phyloP scores from a whole-genome alignment of 2,888 invertebrate species.

The Eupithecia dodoneata region DNA sequence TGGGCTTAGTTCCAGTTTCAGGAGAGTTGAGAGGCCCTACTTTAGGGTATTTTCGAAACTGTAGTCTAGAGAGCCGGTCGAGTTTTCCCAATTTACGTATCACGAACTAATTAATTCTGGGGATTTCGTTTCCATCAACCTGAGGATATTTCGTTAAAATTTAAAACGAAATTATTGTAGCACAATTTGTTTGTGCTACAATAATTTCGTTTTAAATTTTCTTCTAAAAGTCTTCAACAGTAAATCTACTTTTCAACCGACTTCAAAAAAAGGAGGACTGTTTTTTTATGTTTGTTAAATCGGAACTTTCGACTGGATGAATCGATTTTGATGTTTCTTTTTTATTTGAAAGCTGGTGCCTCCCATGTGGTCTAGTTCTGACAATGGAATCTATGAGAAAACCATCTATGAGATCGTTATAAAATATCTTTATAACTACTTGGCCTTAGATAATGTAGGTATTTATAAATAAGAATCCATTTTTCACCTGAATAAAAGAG shows the following conservation, averaged over 20 bases:
- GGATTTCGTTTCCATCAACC: background rate
- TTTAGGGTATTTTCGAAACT: background rate
- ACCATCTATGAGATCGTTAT: too few species aligned
- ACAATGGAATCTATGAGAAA: too few species aligned
- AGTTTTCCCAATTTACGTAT: background rate
- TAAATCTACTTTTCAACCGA: background rate
- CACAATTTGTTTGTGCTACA: too few species aligned
- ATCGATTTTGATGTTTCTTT: too few species aligned
- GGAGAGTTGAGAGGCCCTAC: background rate
- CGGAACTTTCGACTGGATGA: too few species aligned
- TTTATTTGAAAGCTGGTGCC: too few species aligned
- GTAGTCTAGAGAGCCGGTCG: background rate
- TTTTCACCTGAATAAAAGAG: conserved; percentile 20
- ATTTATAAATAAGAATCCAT: background rate
- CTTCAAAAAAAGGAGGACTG: too few species aligned
- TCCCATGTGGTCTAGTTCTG: too few species aligned
- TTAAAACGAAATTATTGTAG: background rate
- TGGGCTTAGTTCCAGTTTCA: background rate
- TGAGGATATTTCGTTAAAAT: background rate
- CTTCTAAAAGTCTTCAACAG: too few species aligned
- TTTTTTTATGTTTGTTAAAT: too few species aligned
- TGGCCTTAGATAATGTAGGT: background rate
- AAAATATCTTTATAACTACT: background rate
- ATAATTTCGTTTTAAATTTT: too few species aligned
- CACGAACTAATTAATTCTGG: background rate